Conservation (phyloP, 1,140 invertebrate species). For the Habropoda laboriosa region DNA sequence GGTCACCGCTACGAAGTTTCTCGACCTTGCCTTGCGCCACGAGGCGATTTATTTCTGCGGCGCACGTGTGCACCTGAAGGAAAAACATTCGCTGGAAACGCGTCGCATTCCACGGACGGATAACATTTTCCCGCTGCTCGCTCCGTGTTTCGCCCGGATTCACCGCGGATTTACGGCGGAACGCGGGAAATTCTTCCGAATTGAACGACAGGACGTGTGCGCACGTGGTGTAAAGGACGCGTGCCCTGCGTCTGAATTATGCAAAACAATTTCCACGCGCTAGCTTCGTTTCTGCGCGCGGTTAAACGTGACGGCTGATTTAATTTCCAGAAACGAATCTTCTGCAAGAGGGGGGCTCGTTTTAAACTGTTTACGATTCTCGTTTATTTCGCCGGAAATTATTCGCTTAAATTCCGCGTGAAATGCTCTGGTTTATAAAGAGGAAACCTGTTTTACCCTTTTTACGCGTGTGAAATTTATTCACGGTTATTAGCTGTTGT, state of each 20-base stretch:
- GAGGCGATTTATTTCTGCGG: slow-evolving; percentile 52
- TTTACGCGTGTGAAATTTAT: not conserved
- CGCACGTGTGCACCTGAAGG: slow-evolving; percentile 48
- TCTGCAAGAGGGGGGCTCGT: not conserved
- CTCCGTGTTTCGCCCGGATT: slow-evolving; percentile 40
- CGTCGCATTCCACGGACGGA: slow-evolving; percentile 45
- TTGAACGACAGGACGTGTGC: not conserved
- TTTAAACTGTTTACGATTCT: slow-evolving; percentile 17
- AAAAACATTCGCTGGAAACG: slow-evolving; percentile 46
- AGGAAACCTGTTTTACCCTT: not conserved
- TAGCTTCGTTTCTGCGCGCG: no score
- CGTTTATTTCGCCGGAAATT: not conserved
- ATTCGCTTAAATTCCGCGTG: not conserved
- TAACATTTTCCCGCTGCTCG: slow-evolving; percentile 49
- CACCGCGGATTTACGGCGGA: slow-evolving; percentile 14
- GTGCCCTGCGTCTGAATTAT: slow-evolving; percentile 22
- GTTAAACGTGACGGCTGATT: not conserved
- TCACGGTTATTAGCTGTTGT: not conserved
- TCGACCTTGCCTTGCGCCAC: slow-evolving; percentile 50
- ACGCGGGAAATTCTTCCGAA: slow-evolving; percentile 29
- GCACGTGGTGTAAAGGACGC: not conserved
- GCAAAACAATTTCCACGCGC: slow-evolving; percentile 36
- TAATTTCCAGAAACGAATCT: not conserved
- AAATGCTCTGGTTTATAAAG: not conserved
- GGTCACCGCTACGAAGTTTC: slow-evolving; percentile 24